These are phyloP conservation scores for Pachymerium ferrugineum DNA, from an alignment of 2,888 invertebrate species.

Conservation along the genomic window DNA sequence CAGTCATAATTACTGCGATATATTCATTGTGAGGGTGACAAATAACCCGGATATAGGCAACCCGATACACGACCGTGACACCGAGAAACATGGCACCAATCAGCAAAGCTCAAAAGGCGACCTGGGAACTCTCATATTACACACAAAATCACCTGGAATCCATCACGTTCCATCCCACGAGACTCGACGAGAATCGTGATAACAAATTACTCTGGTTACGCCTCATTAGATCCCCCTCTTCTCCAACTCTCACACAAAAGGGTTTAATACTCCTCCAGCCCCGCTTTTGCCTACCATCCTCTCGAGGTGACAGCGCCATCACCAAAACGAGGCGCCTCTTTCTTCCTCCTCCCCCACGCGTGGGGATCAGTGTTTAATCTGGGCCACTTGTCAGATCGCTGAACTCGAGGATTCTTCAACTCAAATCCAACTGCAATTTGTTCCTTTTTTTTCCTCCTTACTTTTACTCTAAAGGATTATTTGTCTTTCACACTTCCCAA, in stretches of 20 bases:
- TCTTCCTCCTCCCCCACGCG: slow-evolving; percentile 8
- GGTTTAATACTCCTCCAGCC: background rate
- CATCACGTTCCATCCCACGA: slow-evolving; percentile 20
- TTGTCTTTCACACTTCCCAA: slow-evolving; percentile 15
- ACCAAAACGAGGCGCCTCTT: slow-evolving; percentile 18
- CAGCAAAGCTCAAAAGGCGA: slow-evolving; percentile 27
- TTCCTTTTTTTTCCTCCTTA: background rate
- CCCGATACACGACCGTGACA: background rate
- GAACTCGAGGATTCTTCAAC: slow-evolving; percentile 18
- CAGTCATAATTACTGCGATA: slow-evolving; percentile 19
- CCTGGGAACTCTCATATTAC: slow-evolving; percentile 19
- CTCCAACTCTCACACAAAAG: background rate
- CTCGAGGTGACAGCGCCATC: background rate
- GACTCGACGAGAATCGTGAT: slow-evolving; percentile 5
- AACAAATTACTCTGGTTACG: slow-evolving; percentile 25
- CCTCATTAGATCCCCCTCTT: slow-evolving; percentile 7
- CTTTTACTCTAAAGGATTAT: slow-evolving; percentile 4
- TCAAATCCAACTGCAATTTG: slow-evolving; percentile 24
- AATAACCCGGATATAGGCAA: slow-evolving; percentile 11
- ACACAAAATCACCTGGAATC: slow-evolving; percentile 27
- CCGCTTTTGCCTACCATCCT: background rate
- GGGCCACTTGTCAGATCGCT: slow-evolving; percentile 22
- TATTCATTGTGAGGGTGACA: slow-evolving; percentile 27
- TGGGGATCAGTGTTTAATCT: slow-evolving; percentile 20
- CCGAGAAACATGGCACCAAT: slow-evolving; percentile 25